Evolutionary conservation across 2,113 vertebrate genomes (phyloP).

Genomic region (Cettia cetti): DNA sequence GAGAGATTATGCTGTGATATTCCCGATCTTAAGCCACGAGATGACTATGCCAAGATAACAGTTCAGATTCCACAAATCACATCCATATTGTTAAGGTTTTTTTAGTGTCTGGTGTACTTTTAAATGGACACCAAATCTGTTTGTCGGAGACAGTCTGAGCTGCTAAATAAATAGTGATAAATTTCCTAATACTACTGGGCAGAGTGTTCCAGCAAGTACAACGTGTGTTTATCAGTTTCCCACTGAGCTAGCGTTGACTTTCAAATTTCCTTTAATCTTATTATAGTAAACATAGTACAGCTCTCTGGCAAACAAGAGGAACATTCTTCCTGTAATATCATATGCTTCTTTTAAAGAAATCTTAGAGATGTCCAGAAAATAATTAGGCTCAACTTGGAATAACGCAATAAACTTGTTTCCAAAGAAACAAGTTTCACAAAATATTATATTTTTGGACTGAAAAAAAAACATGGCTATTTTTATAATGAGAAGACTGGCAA

Average conservation of each 20-base stretch:
- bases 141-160: neutral
- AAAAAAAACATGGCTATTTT: neutral
- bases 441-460: conserved; percentile 10
- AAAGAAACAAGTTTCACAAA: conserved; percentile 43
- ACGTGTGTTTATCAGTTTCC: conserved; percentile 33
- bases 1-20: neutral
- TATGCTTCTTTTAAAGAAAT: conserved; percentile 58
- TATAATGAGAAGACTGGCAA: neutral
- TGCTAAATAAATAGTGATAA: conserved; percentile 32
- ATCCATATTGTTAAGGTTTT: neutral
- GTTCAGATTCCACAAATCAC: neutral
- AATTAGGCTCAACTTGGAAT: conserved; percentile 47
- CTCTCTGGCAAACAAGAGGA: conserved; percentile 58
- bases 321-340: conserved; percentile 62
- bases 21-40: neutral
- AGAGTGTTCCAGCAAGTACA: neutral
- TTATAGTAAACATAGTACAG: conserved; percentile 63
- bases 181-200: conserved; percentile 10
- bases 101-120: neutral
- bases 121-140: conserved; percentile 16
- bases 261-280: conserved; percentile 31
- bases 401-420: conserved; percentile 20
- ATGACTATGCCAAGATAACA: neutral
- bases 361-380: conserved; percentile 48
- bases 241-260: neutral